Base-by-base conservation (phyloP, 2,113 vertebrate genomes). In the Hippolais icterina region DNA sequence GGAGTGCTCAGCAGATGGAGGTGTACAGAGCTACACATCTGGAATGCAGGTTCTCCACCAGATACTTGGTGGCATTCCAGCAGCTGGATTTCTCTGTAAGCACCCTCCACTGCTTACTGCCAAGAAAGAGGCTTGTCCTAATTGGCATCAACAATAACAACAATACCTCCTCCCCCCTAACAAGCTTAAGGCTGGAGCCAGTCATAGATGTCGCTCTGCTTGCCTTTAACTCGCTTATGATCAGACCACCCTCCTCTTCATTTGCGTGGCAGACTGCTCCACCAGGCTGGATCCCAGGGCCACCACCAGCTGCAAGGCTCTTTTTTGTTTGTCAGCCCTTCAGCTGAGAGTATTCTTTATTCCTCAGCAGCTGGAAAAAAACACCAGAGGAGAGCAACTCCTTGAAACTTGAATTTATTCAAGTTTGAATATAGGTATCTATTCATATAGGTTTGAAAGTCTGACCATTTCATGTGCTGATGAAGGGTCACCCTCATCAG, bases 201-300 rank as follows among this genome's bases (percentile, higher is more conserved):
- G 56, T 57, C 85, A 50, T 9, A 87, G 39, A 39, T 33, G n/a
- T 87, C 5, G 2, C 57, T 78, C 33, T 82, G 42, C 57, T 76
- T 33, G 28, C n/a, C 94, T 83, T 72, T 47, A 68, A 70, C 28
- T 53, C 4, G 10, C 42, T 63, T 23, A 10, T 5, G 37, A 82
- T 52, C 37, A 68, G 92, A 93, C 87, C 93, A 94, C 93, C 84
- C 85, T 95, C 56, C 24, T 95, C 68, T 86, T 90, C 88, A 89
- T 92, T 92, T 96, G 79, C 52, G 21, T 64, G 56, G 75, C 93
- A 96, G 83, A 49, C 23, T 52, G 27, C 50, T 77, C 7, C 66
- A 17, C 76, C 60, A 56, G 79, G 35, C 60, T 83, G 68, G 80
- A 15, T 33, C 74, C 22, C 68, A 81, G 75, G 52, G 79, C 71